Evolutionary conservation across 2,113 vertebrate species (phyloP).

Genomic region (Benitochromis conjunctus): DNA sequence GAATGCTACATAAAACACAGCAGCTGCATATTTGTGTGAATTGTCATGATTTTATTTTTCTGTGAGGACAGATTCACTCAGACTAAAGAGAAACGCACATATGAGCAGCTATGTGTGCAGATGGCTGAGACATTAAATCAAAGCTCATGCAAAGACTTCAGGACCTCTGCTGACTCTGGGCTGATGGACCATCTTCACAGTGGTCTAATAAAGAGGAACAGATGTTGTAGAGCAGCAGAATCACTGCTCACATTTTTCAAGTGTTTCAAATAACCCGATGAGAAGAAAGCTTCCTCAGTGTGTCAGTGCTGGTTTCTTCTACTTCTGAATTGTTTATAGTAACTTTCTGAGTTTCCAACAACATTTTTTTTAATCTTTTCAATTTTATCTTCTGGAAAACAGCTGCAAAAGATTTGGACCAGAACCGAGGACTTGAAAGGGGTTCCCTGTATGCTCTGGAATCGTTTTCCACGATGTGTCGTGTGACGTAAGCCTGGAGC

Average conservation of each 20-base stretch:
- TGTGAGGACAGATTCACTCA: background rate
- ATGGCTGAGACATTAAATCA: background rate
- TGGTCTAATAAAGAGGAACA: background rate
- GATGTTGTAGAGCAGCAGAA: background rate
- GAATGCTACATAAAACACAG: accelerated
- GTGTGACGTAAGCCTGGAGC: background rate
- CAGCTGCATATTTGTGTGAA: background rate
- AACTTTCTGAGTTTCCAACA: background rate
- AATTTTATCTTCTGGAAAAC: background rate
- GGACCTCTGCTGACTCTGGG: background rate
- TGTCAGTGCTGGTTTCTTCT: background rate
- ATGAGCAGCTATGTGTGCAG: background rate
- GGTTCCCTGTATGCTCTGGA: background rate
- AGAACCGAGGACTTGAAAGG: background rate
- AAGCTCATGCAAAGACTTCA: background rate
- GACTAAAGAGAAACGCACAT: background rate
- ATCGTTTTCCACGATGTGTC: background rate
- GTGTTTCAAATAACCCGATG: background rate
- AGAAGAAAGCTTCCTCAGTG: background rate
- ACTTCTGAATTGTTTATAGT: background rate
- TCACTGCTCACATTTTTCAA: background rate
- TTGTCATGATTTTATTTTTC: accelerated
- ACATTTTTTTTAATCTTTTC: background rate
- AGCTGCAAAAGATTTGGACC: background rate
- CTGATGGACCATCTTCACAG: background rate